These are phyloP conservation scores for Pantherophis guttatus DNA, from an alignment of 2,113 vertebrate genomes.

Conservation along the genomic window DNA sequence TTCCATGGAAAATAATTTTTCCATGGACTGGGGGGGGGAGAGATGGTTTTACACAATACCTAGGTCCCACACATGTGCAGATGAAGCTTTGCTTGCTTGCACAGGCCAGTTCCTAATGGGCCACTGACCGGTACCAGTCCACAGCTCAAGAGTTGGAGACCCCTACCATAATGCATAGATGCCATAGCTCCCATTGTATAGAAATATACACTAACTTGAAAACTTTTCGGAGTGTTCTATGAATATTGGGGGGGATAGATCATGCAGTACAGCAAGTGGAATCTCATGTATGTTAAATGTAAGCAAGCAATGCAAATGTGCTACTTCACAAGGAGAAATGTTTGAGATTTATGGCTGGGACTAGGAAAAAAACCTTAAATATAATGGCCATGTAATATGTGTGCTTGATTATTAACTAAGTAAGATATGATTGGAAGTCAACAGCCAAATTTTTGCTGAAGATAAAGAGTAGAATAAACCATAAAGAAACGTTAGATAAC, in stretches of 20 bases:
- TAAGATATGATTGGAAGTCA: not conserved
- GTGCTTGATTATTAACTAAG: not conserved
- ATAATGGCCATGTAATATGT: not conserved
- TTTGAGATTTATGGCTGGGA: not conserved
- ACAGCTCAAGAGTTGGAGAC: not conserved
- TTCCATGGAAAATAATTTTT: not conserved
- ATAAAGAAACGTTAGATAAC: not conserved
- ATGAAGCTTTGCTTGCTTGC: not conserved
- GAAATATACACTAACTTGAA: not conserved
- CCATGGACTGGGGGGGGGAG: too few species aligned
- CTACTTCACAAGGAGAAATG: not conserved
- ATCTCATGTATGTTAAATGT: not conserved
- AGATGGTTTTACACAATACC: not conserved
- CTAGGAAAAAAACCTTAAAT: not conserved
- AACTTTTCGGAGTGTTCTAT: not conserved
- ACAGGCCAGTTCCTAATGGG: not conserved
- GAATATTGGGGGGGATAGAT: not conserved
- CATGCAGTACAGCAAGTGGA: not conserved
- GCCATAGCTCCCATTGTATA: not conserved
- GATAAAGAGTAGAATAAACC: not conserved
- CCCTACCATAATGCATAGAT: not conserved
- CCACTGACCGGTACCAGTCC: not conserved
- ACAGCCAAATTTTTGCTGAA: not conserved
- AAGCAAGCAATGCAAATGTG: not conserved
- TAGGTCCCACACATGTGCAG: not conserved